Evolutionary conservation across 2,797 vertebrate species (phyloP).

Genomic region (Aselliscus stoliczkanus): DNA sequence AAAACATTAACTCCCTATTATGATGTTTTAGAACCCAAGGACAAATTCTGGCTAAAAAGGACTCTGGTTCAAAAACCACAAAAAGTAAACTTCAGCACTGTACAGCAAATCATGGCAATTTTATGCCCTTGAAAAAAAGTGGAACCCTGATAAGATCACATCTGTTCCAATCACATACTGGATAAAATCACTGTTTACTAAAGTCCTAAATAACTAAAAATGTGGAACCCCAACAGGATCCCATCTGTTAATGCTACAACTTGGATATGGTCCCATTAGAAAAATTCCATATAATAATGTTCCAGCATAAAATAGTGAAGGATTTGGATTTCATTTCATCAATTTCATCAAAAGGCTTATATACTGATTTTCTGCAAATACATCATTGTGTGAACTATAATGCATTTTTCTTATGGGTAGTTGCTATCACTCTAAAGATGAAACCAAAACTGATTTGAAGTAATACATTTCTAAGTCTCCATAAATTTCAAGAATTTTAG

Average conservation of each 20-base stretch:
- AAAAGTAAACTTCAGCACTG: constrained; percentile 86
- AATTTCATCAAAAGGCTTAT: constrained; percentile 48
- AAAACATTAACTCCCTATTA: constrained; percentile 90
- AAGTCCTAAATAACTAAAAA: constrained; percentile 91
- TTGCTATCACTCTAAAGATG: constrained; percentile 43
- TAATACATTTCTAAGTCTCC: background rate
- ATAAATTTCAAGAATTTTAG: constrained; percentile 4
- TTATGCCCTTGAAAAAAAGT: constrained; percentile 87
- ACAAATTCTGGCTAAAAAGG: constrained; percentile 87
- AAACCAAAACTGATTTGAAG: constrained; percentile 1
- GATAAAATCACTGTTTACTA: constrained; percentile 90
- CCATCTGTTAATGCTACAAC: constrained; percentile 86
- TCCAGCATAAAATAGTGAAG: constrained; percentile 63
- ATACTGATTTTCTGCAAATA: constrained; percentile 40
- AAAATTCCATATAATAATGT: constrained; percentile 83
- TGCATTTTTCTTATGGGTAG: background rate
- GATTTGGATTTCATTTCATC: constrained; percentile 44
- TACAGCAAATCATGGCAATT: constrained; percentile 89
- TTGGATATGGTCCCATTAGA: constrained; percentile 83
- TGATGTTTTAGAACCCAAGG: constrained; percentile 88
- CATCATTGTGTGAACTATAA: constrained; percentile 28
- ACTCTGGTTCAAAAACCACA: constrained; percentile 84
- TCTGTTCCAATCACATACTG: constrained; percentile 90
- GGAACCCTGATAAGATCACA: constrained; percentile 90
- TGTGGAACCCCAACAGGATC: constrained; percentile 88